Conservation (phyloP, 1,140 invertebrate genomes). For the Oryzaephilus surinamensis region DNA sequence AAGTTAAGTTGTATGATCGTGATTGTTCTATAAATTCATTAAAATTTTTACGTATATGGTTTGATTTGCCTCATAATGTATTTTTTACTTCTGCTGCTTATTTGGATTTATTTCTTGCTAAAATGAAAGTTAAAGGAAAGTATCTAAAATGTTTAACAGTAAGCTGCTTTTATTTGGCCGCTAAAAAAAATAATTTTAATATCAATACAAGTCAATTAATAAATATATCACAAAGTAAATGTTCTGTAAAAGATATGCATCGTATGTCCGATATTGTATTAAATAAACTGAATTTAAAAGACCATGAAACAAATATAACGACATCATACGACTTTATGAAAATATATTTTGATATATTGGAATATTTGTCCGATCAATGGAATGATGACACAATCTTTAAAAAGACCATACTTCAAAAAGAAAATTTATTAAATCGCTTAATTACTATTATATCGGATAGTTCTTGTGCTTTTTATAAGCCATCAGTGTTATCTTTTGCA, state of each 20-base stretch:
- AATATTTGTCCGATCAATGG: slow-evolving; percentile 4
- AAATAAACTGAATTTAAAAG: slow-evolving; percentile 6
- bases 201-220: slow-evolving; percentile 9
- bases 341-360: slow-evolving; percentile 8
- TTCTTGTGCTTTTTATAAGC: slow-evolving; percentile 5
- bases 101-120: slow-evolving; percentile 19
- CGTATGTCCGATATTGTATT: slow-evolving; percentile 7
- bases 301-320: neutral
- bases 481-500: slow-evolving; percentile 3
- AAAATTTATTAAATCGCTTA: neutral
- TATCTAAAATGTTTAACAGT: slow-evolving; percentile 7
- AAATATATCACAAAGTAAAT: slow-evolving; percentile 4
- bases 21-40: slow-evolving; percentile 18
- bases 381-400: slow-evolving; percentile 6
- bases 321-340: slow-evolving; percentile 1
- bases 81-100: slow-evolving; percentile 20
- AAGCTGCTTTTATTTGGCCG: slow-evolving; percentile 5
- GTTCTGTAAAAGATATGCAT: slow-evolving; percentile 10
- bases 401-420: slow-evolving; percentile 4
- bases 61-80: slow-evolving; percentile 18
- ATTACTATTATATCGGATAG: slow-evolving; percentile 2
- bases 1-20: slow-evolving; percentile 17
- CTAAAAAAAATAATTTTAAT: neutral
- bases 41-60: slow-evolving; percentile 20
- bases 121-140: slow-evolving; percentile 16